These are phyloP conservation scores for Poecilia wingei DNA, from an alignment of 2,797 vertebrate species.

Conservation along the genomic window DNA sequence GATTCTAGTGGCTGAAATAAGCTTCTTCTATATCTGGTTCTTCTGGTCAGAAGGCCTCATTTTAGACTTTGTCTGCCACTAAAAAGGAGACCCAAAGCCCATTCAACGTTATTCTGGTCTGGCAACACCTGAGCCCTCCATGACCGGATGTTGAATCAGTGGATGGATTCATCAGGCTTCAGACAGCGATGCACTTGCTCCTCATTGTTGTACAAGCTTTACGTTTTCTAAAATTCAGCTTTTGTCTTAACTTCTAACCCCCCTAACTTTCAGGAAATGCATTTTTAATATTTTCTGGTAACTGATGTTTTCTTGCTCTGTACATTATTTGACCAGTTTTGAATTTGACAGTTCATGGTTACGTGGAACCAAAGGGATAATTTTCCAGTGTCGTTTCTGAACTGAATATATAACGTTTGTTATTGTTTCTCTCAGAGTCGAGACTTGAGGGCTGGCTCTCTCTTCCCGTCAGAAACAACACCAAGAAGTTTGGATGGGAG, in stretches of 20 bases:
- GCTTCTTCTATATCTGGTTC: background rate
- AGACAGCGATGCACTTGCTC: background rate
- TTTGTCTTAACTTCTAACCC: background rate
- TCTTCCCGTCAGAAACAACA: slow-evolving; percentile 94
- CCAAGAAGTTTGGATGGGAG: slow-evolving; percentile 98
- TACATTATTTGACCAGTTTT: background rate
- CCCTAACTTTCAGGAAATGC: background rate
- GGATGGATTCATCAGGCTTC: background rate
- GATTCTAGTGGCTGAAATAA: background rate
- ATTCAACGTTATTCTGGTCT: background rate
- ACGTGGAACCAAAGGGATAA: background rate
- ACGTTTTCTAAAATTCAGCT: background rate
- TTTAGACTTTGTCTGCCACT: background rate
- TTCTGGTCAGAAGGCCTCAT: background rate
- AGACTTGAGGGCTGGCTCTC: slow-evolving; percentile 98
- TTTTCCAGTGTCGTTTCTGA: background rate
- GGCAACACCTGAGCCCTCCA: background rate
- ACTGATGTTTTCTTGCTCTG: background rate
- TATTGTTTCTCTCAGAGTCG: slow-evolving; percentile 78
- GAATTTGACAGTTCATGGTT: too few relatives aligned
- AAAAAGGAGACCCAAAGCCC: background rate
- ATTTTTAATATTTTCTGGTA: background rate
- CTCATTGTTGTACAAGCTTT: background rate
- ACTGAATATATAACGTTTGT: background rate
- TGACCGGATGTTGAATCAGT: background rate